Evolutionary conservation across 2,888 invertebrate species (phyloP), one percentile per base, ranked within the genome.

Genomic region (Brenthis hecate): DNA sequence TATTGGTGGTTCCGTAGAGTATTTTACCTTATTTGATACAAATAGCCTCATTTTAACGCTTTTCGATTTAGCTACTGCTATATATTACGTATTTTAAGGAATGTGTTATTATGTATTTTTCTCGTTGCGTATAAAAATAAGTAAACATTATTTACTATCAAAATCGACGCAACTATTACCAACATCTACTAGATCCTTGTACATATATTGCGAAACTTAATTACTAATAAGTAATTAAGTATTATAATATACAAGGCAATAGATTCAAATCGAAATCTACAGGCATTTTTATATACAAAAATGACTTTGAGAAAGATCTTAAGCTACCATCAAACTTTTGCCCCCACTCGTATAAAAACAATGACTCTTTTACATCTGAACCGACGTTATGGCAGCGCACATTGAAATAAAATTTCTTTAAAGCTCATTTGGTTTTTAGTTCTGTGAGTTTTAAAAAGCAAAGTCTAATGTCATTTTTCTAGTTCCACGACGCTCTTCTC

Each of bases 291-390:
- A 8, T 43, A 43, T 43, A 43, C 11, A 43, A 43, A 8, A 43
- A 43, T 11, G 8, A 43, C 51, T 51, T n/a, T n/a, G n/a, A 5
- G 8, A 16, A 51, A n/a, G 51, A 51, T 36, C 19, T 6, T 19
- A 13, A 19, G 16, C 36, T 51, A 19, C 6, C 16, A 16, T 51
- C 53, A 62, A 62, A 53, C 61, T 54, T 53, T 32, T 62, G 36
- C 36, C 36, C n/a, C 43, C 14, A 54, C 53, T 36, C 36, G 43
- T 11, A 83, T 87, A 85, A 87, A 86, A 86, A 85, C 85, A 88
- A 87, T 83, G 81, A 85, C 83, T 84, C 78, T 83, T 86, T 87
- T 85, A 54, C 43, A 16, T 36, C 36, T 53, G 51, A 62, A 51
- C 62, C 14, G 51, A 14, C 62, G 32, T 54, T 53, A 62, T 54